Percentiles rank a stretch among this genome's conserved stretches.
Evolutionary conservation across 2,113 vertebrate species (phyloP).

Genomic region (Enhydra lutris): DNA sequence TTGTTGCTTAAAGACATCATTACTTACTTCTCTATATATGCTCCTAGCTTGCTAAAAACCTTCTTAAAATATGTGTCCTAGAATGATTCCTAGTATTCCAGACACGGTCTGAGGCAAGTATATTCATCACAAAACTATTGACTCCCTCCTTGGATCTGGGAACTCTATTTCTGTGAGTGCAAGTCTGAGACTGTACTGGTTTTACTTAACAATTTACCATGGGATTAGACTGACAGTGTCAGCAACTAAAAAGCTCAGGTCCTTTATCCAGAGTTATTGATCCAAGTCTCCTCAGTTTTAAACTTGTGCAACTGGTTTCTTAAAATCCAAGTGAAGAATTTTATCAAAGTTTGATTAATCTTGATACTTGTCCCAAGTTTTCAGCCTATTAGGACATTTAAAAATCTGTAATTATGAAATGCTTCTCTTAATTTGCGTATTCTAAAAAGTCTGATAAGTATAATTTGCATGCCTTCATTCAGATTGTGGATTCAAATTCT

Average conservation of each 20-base stretch:
- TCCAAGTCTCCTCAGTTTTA: neutral
- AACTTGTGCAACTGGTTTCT: neutral
- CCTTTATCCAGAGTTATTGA: neutral
- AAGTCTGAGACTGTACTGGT: neutral
- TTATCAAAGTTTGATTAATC: neutral
- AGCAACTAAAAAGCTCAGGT: neutral
- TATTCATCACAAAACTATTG: neutral
- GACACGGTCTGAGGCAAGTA: neutral
- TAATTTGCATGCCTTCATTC: neutral
- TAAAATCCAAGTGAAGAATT: neutral
- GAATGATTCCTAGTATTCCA: neutral
- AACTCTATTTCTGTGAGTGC: neutral
- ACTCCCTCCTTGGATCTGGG: neutral
- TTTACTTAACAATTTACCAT: neutral
- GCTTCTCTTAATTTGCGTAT: neutral
- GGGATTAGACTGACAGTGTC: neutral
- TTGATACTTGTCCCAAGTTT: neutral
- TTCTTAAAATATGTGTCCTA: neutral
- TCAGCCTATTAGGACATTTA: neutral
- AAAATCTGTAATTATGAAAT: conserved; percentile 9
- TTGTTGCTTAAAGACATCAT: neutral
- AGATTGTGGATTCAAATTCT: neutral
- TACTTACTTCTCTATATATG: neutral
- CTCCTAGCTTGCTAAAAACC: neutral
- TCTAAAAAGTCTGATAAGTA: neutral